Percentiles rank a stretch among this genome's conserved stretches.
phyloP scores from a whole-genome alignment of 2,113 vertebrate genomes.

The Perca flavescens region DNA sequence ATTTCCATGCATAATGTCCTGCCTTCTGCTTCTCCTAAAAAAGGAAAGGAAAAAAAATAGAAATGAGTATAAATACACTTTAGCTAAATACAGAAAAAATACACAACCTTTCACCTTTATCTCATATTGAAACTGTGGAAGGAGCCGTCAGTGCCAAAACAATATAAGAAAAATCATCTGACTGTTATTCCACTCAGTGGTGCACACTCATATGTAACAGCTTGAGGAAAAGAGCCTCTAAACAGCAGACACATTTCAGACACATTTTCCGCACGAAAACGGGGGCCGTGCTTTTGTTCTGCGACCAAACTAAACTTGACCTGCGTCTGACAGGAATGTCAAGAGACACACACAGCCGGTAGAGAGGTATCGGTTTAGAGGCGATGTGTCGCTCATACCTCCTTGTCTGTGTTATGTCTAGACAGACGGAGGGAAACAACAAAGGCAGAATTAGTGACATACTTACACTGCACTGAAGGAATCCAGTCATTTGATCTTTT shows the following conservation, averaged over 20 bases:
- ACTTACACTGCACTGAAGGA: constrained; percentile 3
- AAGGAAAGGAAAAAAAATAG: constrained; percentile 1
- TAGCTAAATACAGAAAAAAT: constrained; percentile 21
- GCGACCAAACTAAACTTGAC: constrained; percentile 64
- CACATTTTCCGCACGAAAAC: constrained; percentile 33
- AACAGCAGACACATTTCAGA: constrained; percentile 67
- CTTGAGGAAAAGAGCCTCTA: constrained; percentile 50
- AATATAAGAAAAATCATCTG: constrained; percentile 60
- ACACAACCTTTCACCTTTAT: constrained; percentile 2
- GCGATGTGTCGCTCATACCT: constrained; percentile 28
- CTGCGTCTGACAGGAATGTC: constrained; percentile 51
- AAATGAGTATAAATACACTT: neutral
- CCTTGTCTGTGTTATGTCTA: constrained; percentile 62
- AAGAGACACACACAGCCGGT: constrained; percentile 36
- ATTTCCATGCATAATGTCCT: constrained; percentile 97
- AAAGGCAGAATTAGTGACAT: constrained; percentile 22
- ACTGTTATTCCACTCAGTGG: constrained; percentile 44
- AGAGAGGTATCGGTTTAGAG: constrained; percentile 9
- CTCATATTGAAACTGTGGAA: constrained; percentile 17
- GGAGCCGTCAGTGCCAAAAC: constrained; percentile 33
- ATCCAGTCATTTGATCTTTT: constrained; percentile 24
- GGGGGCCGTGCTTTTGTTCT: constrained; percentile 37
- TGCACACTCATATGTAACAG: constrained; percentile 48
- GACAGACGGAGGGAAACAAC: constrained; percentile 10
- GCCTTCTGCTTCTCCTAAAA: constrained; percentile 93